These are phyloP conservation scores for Centruroides vittatus DNA, from an alignment of 1,140 invertebrate genomes.

Conservation along the genomic window DNA sequence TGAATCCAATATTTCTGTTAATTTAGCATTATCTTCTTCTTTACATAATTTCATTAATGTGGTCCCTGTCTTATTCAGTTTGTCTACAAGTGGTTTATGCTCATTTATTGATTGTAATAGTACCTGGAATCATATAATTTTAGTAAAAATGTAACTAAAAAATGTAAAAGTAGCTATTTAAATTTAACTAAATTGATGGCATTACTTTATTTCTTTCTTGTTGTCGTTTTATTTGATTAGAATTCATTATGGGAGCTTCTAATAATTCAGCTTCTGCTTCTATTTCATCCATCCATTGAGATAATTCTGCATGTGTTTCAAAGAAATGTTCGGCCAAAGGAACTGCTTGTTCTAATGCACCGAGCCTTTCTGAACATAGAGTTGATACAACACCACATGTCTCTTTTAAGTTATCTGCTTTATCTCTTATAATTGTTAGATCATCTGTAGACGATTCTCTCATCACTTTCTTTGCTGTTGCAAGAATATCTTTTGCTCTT, in stretches of 20 bases:
- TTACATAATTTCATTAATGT: conserved; percentile 70
- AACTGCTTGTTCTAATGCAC: conserved; percentile 80
- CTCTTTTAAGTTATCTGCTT: conserved; percentile 79
- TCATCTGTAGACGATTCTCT: conserved; percentile 86
- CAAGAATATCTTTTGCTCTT: conserved; percentile 74
- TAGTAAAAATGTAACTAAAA: neutral
- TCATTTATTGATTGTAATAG: conserved; percentile 80
- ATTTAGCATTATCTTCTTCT: conserved; percentile 69
- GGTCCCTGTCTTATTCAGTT: conserved; percentile 85
- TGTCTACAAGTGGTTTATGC: conserved; percentile 86
- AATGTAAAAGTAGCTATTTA: neutral
- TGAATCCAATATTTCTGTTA: conserved; percentile 73
- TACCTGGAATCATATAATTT: conserved; percentile 25
- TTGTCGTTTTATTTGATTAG: conserved; percentile 81
- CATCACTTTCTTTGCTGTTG: conserved; percentile 80
- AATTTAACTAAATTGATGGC: neutral
- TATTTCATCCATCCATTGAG: conserved; percentile 81
- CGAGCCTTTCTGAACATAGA: conserved; percentile 67
- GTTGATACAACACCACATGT: conserved; percentile 77
- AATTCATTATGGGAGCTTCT: conserved; percentile 78
- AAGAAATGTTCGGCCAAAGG: conserved; percentile 85
- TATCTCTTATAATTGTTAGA: conserved; percentile 65
- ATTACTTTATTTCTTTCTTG: conserved; percentile 78
- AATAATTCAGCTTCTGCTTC: conserved; percentile 79
- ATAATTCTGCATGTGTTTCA: conserved; percentile 76